Percentiles rank a stretch among this genome's conserved stretches.
Evolutionary conservation across 2,888 invertebrate species (phyloP).

Genomic region (Melinaea marsaeus): DNA sequence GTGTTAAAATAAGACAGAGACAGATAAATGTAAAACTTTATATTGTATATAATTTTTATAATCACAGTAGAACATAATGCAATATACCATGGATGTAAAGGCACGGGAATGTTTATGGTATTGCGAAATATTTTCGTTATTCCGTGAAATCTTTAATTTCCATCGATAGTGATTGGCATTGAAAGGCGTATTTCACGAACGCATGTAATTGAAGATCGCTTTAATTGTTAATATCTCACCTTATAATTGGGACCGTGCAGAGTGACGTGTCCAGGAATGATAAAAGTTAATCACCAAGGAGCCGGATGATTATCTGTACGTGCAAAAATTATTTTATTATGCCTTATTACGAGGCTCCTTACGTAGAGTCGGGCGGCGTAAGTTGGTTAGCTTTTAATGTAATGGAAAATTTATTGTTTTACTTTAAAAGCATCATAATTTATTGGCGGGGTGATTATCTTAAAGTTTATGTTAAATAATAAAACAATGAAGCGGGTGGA

Average conservation of each 20-base stretch:
- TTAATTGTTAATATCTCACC: conserved; percentile 23
- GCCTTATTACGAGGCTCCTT: conserved; percentile 15
- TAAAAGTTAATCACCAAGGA: conserved; percentile 39
- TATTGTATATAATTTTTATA: neutral
- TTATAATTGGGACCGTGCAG: conserved; percentile 18
- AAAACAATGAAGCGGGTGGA: conserved; percentile 3
- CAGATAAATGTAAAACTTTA: neutral
- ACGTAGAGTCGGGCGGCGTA: conserved; percentile 5
- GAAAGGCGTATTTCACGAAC: conserved; percentile 19
- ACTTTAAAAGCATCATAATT: conserved; percentile 22
- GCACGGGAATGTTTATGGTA: conserved; percentile 21
- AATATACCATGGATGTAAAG: neutral
- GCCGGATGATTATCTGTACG: conserved; percentile 27
- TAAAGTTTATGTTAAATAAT: conserved; percentile 11
- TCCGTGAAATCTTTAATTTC: conserved; percentile 31
- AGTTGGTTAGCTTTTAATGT: neutral
- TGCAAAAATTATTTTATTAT: conserved; percentile 22
- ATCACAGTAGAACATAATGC: neutral
- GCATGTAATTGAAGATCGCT: conserved; percentile 12
- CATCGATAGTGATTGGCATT: conserved; percentile 23
- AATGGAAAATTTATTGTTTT: conserved; percentile 23
- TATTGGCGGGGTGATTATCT: conserved; percentile 15
- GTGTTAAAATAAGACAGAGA: no score
- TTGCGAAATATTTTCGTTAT: conserved; percentile 19
- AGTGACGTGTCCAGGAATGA: conserved; percentile 26